Base-by-base conservation (phyloP, 2,113 vertebrate genomes). In the Spermophilus dauricus region DNA sequence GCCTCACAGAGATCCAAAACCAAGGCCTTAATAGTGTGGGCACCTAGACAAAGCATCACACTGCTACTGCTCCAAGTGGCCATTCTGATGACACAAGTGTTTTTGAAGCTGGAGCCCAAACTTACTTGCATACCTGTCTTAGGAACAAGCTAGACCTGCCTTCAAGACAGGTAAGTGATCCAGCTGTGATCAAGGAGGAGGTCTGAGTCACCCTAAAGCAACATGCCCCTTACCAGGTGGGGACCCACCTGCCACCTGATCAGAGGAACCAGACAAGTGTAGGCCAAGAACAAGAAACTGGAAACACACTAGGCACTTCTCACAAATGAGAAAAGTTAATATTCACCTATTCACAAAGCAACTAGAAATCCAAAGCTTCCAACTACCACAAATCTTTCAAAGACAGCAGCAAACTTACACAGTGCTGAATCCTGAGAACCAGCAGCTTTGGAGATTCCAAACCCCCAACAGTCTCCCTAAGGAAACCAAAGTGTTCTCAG, bases 91-190 rank as follows among this genome's bases (percentile, higher is more conserved):
- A 98, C 94, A 98, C 98, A 97, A 13, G 2, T 0, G 0, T 32
- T 24, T 88, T 65, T 84, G 84, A 58, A 58, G 81, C 75, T 72
- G 76, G 37, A 65, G 45, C 20, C 22, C 72, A 76, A 4, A 34
- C 12, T 48, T 5, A 26, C 56, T 81, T 17, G 75, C 26, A 14
- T 5, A 39, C 78, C 86, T 94, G 97, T 93, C 86, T 96, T 76
- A 96, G 78, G 58, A 98, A 98, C 97, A 95, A 97, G 96, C 97
- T 51, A 11, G 91, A 97, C 84, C 30, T 94, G 97, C 84, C 77
- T 77, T 13, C 63, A 81, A 96, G 61, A 30, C 70, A 80, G 51
- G 77, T 63, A 96, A 88, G 77, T 0, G n/a, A 87, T 30, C 30
- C 83, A 76, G 69, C 13, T 91, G 89, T 67, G 48, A 32, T 14